Evolutionary conservation across 2,888 invertebrate genomes (phyloP).

Genomic region (Cancer borealis): DNA sequence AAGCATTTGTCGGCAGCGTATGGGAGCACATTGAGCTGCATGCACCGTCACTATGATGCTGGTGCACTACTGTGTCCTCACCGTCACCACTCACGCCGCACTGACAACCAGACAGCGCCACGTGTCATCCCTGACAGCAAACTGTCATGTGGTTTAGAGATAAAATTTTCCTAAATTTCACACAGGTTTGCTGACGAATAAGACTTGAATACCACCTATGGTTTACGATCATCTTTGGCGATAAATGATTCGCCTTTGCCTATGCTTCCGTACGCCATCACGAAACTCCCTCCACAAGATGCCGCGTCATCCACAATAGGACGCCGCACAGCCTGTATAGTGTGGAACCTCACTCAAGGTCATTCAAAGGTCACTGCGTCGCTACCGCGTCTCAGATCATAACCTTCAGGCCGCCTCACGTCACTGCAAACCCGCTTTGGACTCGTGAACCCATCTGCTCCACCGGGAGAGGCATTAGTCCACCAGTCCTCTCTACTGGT

Average conservation of each 20-base stretch:
- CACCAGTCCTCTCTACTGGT: not conserved
- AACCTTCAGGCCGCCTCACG: constrained; percentile 12
- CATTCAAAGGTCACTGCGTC: constrained; percentile 2
- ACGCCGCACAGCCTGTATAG: not conserved
- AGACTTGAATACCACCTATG: not conserved
- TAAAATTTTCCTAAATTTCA: constrained; percentile 6
- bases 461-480: not conserved
- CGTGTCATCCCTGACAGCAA: constrained; percentile 16
- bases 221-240: not conserved
- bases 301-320: constrained; percentile 16
- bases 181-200: not conserved
- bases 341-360: not conserved
- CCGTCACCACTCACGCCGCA: not conserved
- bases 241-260: too few species aligned
- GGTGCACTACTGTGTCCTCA: constrained; percentile 25
- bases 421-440: not conserved
- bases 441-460: not conserved
- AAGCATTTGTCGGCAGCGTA: not conserved
- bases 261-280: not conserved
- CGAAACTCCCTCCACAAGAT: not conserved
- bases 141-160: not conserved
- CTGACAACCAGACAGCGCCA: constrained; percentile 43
- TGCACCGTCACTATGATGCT: not conserved
- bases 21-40: not conserved
- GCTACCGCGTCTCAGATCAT: not conserved